Evolutionary conservation across 2,888 invertebrate species (phyloP).

Genomic region (Drosophila kanekoi): DNA sequence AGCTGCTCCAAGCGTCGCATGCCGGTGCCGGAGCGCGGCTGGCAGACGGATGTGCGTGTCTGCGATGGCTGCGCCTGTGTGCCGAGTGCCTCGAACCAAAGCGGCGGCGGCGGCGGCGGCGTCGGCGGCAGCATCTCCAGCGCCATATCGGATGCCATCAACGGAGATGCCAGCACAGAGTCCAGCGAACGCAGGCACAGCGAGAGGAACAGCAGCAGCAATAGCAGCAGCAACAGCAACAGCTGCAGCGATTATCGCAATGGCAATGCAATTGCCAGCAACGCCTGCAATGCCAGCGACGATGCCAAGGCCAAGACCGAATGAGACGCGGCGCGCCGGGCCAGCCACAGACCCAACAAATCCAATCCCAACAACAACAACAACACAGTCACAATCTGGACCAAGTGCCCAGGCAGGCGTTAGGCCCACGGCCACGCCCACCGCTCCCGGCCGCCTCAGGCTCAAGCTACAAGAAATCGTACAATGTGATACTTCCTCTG

Average conservation of each 20-base stretch:
- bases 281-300: conserved; percentile 48
- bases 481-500: conserved; percentile 55
- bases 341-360: conserved; percentile 7
- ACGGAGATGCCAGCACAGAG: conserved; percentile 25
- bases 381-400: conserved; percentile 59
- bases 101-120: conserved; percentile 37
- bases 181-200: conserved; percentile 1
- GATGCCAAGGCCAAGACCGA: conserved; percentile 60
- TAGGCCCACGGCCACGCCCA: not conserved
- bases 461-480: conserved; percentile 31
- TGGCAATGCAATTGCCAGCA: not conserved
- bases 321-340: conserved; percentile 50
- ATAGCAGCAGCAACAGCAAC: conserved; percentile 6
- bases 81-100: conserved; percentile 29
- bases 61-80: conserved; percentile 88
- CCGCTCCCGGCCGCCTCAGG: not conserved
- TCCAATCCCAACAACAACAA: not conserved
- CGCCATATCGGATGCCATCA: conserved; percentile 59
- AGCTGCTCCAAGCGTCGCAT: conserved; percentile 86
- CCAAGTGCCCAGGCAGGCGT: conserved; percentile 48
- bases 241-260: conserved; percentile 31
- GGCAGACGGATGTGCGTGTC: conserved; percentile 91
- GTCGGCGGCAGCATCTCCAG: conserved; percentile 46
- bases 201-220: too few relatives aligned
- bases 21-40: conserved; percentile 90